These are phyloP conservation scores for Potorous gilbertii DNA, from an alignment of 2,797 vertebrate genomes.

Conservation along the genomic window DNA sequence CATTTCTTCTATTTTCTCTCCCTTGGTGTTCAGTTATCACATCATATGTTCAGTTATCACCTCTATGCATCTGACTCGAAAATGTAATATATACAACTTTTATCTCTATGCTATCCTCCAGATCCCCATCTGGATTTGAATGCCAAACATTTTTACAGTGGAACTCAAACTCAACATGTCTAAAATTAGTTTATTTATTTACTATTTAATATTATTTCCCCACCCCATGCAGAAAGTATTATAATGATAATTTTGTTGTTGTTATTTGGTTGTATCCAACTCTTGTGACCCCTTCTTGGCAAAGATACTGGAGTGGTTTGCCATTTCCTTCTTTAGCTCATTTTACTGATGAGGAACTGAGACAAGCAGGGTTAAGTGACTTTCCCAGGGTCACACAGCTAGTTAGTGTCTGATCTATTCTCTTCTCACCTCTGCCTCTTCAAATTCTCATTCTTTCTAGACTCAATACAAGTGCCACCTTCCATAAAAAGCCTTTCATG, in stretches of 20 bases:
- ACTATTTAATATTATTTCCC: background rate
- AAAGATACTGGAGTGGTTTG: background rate
- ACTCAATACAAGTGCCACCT: background rate
- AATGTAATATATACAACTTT: background rate
- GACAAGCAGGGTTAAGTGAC: background rate
- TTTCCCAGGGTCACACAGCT: background rate
- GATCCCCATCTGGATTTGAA: background rate
- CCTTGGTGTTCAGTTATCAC: background rate
- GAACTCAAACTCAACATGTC: background rate
- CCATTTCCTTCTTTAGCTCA: background rate
- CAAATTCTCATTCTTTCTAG: background rate
- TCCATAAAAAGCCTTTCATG: background rate
- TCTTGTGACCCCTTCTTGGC: background rate
- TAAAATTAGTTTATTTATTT: background rate
- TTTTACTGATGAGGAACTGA: background rate
- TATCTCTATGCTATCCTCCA: background rate
- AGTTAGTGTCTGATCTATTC: background rate
- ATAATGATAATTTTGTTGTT: background rate
- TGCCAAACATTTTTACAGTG: background rate
- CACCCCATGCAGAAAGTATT: background rate
- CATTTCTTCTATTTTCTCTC: background rate
- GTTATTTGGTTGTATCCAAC: background rate
- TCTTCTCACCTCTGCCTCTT: background rate
- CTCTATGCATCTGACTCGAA: background rate
- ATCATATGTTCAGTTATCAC: background rate